A percentile compares a stretch with the other conserved stretches of the same genome.
Evolutionary conservation across 1,140 invertebrate genomes (phyloP).

Genomic region (Drosophila asahinai): DNA sequence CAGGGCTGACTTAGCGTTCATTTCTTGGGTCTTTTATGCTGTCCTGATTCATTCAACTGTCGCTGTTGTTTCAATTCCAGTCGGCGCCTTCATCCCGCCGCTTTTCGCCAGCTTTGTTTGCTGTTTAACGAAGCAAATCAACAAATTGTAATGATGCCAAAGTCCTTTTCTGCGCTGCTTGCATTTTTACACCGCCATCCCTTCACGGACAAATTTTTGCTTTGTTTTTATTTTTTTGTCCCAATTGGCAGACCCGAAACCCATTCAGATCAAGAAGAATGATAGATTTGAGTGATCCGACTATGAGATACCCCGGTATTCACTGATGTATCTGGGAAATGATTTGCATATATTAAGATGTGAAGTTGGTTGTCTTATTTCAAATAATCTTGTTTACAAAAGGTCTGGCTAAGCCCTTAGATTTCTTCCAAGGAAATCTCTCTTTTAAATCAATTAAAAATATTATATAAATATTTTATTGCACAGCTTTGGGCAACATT

Average conservation of each 20-base stretch:
- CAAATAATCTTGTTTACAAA: neutral
- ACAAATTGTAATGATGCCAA: constrained; percentile 82
- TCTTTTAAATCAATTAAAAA: too few species aligned
- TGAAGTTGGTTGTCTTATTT: too few species aligned
- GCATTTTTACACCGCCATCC: constrained; percentile 60
- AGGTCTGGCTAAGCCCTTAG: too few species aligned
- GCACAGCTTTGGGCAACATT: too few species aligned
- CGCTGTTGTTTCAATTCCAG: constrained; percentile 66
- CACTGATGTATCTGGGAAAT: neutral
- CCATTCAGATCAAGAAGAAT: constrained; percentile 36
- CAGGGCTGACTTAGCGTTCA: constrained; percentile 32
- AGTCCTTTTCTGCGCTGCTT: constrained; percentile 72
- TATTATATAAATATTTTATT: too few species aligned
- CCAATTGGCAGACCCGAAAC: constrained; percentile 24
- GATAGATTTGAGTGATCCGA: neutral
- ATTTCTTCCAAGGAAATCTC: too few species aligned
- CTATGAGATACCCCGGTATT: neutral
- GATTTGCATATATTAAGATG: too few species aligned
- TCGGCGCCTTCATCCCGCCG: constrained; percentile 26
- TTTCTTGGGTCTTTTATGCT: constrained; percentile 50
- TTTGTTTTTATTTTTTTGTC: constrained; percentile 26
- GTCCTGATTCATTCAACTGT: constrained; percentile 65
- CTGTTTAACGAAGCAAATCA: constrained; percentile 84
- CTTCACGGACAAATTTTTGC: neutral
- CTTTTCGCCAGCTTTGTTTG: constrained; percentile 65